Conservation (phyloP, 37 sponge, comb jelly and placozoan species). For the Agelas oroides region DNA sequence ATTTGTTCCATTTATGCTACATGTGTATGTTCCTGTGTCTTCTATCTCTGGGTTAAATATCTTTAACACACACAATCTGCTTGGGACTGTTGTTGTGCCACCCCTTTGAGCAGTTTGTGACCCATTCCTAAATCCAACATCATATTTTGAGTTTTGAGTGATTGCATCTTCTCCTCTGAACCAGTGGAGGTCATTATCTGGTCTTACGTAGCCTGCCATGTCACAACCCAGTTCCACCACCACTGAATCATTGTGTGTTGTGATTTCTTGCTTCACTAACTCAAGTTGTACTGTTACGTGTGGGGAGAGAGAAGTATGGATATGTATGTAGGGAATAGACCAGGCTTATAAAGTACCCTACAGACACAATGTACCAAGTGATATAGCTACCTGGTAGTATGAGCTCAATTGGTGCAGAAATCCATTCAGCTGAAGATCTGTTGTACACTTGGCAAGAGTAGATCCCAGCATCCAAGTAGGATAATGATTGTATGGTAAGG, state of each 20-base stretch:
- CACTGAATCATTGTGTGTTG: background rate
- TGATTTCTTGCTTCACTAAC: background rate
- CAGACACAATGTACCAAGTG: too few species aligned
- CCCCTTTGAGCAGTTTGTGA: background rate
- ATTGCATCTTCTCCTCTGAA: background rate
- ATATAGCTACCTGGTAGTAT: background rate
- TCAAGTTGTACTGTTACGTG: background rate
- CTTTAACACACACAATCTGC: slow-evolving; percentile 8
- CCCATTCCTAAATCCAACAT: slow-evolving; percentile 1
- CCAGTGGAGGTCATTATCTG: slow-evolving; percentile 27
- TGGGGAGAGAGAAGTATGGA: too few species aligned
- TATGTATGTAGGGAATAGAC: background rate
- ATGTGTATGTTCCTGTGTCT: slow-evolving; percentile 25
- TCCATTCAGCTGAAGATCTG: background rate
- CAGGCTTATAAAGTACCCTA: too few species aligned
- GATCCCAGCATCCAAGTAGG: slow-evolving; percentile 20
- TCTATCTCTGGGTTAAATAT: background rate
- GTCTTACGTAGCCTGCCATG: slow-evolving; percentile 31
- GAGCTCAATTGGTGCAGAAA: background rate
- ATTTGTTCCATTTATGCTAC: background rate
- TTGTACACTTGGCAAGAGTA: slow-evolving; percentile 13
- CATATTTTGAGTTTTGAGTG: background rate
- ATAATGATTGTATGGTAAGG: background rate
- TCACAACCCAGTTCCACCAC: slow-evolving; percentile 22
- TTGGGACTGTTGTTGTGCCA: background rate